A percentile compares a stretch with the other conserved stretches of the same genome.
phyloP scores from a whole-genome alignment of 2,797 vertebrate species.

The Botia kubotai region DNA sequence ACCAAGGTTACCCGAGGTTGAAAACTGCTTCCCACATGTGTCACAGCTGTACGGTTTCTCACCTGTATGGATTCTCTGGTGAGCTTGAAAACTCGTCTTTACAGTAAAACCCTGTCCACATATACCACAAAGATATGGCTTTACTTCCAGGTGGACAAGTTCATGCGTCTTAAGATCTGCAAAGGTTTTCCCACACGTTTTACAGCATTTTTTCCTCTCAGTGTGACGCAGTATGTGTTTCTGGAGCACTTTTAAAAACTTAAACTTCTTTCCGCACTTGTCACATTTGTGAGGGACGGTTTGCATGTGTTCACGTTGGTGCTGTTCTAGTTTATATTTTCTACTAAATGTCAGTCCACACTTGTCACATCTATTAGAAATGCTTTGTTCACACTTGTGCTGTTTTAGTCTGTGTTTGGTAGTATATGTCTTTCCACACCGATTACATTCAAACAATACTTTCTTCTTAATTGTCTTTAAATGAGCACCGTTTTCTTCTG shows the following conservation, averaged over 20 bases:
- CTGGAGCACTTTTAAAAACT: constrained; percentile 67
- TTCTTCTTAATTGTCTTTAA: not conserved
- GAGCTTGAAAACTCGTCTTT: constrained; percentile 73
- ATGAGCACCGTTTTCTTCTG: constrained; percentile 18
- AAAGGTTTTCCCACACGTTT: constrained; percentile 65
- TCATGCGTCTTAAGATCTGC: constrained; percentile 70
- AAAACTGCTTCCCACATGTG: constrained; percentile 74
- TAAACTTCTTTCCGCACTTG: constrained; percentile 72
- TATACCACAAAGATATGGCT: constrained; percentile 66
- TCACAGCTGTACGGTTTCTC: constrained; percentile 74
- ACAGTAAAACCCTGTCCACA: constrained; percentile 77
- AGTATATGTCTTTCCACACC: constrained; percentile 41
- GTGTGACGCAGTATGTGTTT: constrained; percentile 73
- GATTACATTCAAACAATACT: constrained; percentile 26
- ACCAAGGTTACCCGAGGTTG: constrained; percentile 69
- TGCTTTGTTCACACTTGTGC: constrained; percentile 42
- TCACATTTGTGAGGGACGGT: constrained; percentile 68
- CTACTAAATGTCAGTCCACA: constrained; percentile 44
- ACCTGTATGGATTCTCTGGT: constrained; percentile 72
- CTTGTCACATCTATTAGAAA: constrained; percentile 70
- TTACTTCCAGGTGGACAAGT: constrained; percentile 67
- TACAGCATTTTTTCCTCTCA: constrained; percentile 63
- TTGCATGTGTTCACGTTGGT: constrained; percentile 36
- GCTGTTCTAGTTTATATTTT: constrained; percentile 32
- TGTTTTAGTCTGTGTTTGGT: constrained; percentile 30